Percentiles rank a stretch among this genome's conserved stretches.
These are phyloP conservation scores for Pandemis cinnamomeana DNA, from an alignment of 2,888 invertebrate species.

Conservation along the genomic window DNA sequence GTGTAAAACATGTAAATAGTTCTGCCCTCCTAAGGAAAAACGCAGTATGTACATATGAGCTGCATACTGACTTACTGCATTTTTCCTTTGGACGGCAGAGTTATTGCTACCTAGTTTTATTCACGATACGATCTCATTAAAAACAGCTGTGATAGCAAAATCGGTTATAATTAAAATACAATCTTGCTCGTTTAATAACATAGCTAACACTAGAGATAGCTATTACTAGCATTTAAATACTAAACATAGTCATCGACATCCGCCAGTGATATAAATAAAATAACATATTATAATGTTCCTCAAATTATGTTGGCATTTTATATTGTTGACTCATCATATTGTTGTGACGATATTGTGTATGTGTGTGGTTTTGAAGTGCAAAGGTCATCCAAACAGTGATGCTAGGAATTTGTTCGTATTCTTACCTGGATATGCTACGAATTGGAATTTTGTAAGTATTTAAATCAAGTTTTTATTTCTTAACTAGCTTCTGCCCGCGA, in stretches of 20 bases:
- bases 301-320: background rate
- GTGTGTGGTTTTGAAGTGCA: background rate
- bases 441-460: slow-evolving; percentile 52
- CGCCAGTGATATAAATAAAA: background rate
- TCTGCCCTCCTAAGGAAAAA: no score
- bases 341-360: background rate
- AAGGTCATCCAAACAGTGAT: background rate
- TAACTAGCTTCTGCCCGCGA: no score
- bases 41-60: no score
- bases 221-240: background rate
- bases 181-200: background rate
- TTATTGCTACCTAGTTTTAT: no score
- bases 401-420: background rate
- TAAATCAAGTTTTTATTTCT: no score
- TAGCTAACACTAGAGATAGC: background rate
- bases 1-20: no score
- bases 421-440: slow-evolving; percentile 39
- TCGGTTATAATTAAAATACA: no score
- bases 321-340: background rate
- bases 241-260: background rate
- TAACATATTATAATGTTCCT: background rate
- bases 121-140: no score
- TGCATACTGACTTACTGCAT: no score
- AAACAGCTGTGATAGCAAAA: no score
- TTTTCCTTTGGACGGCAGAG: no score